Base-by-base conservation (phyloP, 2,888 invertebrate species). In the Latrodectus hesperus region DNA sequence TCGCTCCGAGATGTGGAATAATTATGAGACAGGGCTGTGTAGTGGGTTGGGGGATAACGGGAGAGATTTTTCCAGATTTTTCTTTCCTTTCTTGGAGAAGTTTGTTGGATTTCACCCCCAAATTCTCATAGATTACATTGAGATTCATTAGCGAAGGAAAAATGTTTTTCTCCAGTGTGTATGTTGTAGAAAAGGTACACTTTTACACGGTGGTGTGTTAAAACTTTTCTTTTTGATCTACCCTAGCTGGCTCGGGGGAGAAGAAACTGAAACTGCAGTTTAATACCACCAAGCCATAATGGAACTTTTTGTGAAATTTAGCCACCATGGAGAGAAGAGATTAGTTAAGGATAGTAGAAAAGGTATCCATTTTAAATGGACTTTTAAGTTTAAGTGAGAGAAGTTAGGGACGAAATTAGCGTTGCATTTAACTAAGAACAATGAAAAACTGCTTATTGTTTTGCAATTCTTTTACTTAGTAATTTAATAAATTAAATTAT, bases 41-140 rank as follows among this genome's bases (percentile, higher is more conserved):
- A 22, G 78, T 38, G 71, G 52, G 38, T 65, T 49, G 80, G 73
- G 73, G 76, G 80, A 80, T 75, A 68, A 78, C 70, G 80, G 74
- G 76, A 82, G 76, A 87, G 81, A 81, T 87, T 85, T 78, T 73
- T 77, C 77, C 80, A 87, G 86, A 87, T 87, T 87, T 87, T 87
- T 87, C 81, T 87, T 38, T 52, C 26, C 38, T 38, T 38, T 38
- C 38, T 38, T 38, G 38, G 64, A 16, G 17, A 70, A 68, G 38
- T 64, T 67, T 52, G 49, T 71, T 67, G n/a, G 16, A 76, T 64
- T 79, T 78, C 79, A 76, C 51, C 16, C 75, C 68, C 77, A 81
- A 71, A 38, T 38, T 38, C 38, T 38, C 38, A 38, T 38, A 38
- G 38, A 38, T 38, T 38, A 65, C 81, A 87, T 87, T 77, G 81